Evolutionary conservation across 2,113 vertebrate genomes (phyloP), one percentile per base, ranked within the genome.

Genomic region (Chiloscyllium plagiosum): DNA sequence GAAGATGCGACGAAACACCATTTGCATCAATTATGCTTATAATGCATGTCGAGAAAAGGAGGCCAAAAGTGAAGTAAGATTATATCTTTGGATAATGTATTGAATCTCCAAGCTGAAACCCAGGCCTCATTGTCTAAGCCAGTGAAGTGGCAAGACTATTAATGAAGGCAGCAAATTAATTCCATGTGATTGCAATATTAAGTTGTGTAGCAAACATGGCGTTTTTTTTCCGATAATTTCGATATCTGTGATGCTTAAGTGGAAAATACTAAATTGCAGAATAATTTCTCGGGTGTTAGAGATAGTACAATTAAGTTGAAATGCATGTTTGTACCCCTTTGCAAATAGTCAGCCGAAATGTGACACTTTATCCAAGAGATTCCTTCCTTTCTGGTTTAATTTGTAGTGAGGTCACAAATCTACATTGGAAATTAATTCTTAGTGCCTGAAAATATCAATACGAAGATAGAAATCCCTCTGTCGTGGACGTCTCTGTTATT

Each of bases 1-100:
- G n/a, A 98, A 98, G 92, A 97, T 99, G 93, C 97, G 97, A 96
- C 97, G 97, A 96, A 97, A 97, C 94, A 96, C 97, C 70, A 96
- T 96, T 94, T 96, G 97, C 95, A 96, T 86, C 65, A 97, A 97
- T 72, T 95, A 50, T 72, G 42, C 94, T 70, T 15, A 52, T 72
- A 69, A 72, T 72, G 94, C 94, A 12, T 72, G 94, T 95, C 94
- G 94, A 52, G 98, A 97, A 96, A 96, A 96, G 97, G 98, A 98
- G 61, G 1, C 80, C 83, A 47, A n/a, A n/a, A 66, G 96, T 37
- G 61, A 86, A 70, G 50, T 61, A 86, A 94, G 68, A 50, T 96
- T 70, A 47, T n/a, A 76, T 52, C 68, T 70, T 95, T n/a, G 70
- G 76, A 56, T 47, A 68, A 94, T 94, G 66, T n/a, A 70, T 47